Percentiles rank a stretch among this genome's conserved stretches.
Conservation (phyloP, 2,797 vertebrate species). For the Benthosema pterotum region DNA sequence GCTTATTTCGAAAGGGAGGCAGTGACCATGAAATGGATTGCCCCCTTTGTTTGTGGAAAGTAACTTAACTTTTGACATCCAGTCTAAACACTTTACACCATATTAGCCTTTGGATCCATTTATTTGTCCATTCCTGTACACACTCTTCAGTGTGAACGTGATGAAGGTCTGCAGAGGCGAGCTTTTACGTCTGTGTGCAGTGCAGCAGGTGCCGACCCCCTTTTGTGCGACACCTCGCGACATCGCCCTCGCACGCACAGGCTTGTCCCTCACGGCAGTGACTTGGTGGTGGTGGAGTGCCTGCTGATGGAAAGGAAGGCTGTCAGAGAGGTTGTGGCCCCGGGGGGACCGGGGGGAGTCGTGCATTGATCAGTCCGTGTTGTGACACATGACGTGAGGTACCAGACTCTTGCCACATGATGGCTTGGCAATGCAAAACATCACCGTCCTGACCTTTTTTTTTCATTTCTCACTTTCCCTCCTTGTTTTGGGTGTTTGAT, state of each 20-base stretch:
- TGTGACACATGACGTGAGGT: constrained; percentile 67
- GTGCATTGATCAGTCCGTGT: constrained; percentile 34
- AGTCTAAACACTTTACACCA: neutral
- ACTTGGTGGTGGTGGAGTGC: constrained; percentile 16
- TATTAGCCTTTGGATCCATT: too few relatives aligned
- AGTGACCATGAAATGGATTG: neutral
- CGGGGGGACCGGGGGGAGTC: constrained; percentile 39
- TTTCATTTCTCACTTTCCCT: constrained; percentile 11
- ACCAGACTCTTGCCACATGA: constrained; percentile 31
- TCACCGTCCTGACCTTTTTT: constrained; percentile 50
- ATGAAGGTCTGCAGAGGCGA: constrained; percentile 17
- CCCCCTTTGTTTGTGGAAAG: too few relatives aligned
- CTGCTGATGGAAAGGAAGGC: constrained; percentile 41
- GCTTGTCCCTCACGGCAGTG: constrained; percentile 45
- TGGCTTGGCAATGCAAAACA: constrained; percentile 41
- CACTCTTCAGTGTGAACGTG: constrained; percentile 10
- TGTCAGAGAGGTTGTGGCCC: constrained; percentile 67
- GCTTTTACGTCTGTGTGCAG: neutral
- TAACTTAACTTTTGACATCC: neutral
- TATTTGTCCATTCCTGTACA: too few relatives aligned
- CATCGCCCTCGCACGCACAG: constrained; percentile 16
- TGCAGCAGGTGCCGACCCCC: constrained; percentile 4
- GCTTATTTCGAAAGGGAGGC: constrained; percentile 7
- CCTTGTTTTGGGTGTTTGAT: neutral
- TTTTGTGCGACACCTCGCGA: constrained; percentile 16